Conservation (phyloP, 2,888 invertebrate species). For the Yponomeuta sedellus region DNA sequence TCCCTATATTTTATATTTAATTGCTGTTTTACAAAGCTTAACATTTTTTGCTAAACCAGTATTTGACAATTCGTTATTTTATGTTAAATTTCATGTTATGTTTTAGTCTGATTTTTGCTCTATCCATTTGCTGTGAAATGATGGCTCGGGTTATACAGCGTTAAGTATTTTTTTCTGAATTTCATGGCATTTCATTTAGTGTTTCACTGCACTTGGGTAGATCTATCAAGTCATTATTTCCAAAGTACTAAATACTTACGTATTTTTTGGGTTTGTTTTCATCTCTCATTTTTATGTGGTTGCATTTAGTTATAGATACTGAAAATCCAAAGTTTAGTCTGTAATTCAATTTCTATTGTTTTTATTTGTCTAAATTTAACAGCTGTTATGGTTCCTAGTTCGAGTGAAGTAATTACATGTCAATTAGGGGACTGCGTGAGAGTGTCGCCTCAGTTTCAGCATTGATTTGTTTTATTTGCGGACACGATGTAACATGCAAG, state of each 20-base stretch:
- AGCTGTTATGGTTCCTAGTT: constrained; percentile 77
- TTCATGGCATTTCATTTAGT: constrained; percentile 49
- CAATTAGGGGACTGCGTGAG: constrained; percentile 75
- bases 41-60: constrained; percentile 74
- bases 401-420: constrained; percentile 73
- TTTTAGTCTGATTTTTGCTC: constrained; percentile 59
- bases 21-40: constrained; percentile 74
- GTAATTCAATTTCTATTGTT: constrained; percentile 38
- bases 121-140: constrained; percentile 57
- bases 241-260: constrained; percentile 68
- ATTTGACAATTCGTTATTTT: constrained; percentile 72
- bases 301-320: constrained; percentile 76
- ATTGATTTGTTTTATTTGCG: neutral
- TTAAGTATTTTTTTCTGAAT: constrained; percentile 37
- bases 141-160: constrained; percentile 24
- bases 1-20: constrained; percentile 74
- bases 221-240: constrained; percentile 62
- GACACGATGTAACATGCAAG: neutral
- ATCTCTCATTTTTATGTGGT: constrained; percentile 55
- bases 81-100: constrained; percentile 62
- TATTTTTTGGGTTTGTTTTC: constrained; percentile 60
- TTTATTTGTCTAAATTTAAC: constrained; percentile 69
- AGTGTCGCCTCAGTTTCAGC: constrained; percentile 58
- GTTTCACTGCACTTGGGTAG: constrained; percentile 60
- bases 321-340: constrained; percentile 75